Percentiles rank a stretch among this genome's conserved stretches.
phyloP scores from a whole-genome alignment of 2,888 invertebrate genomes.

The Chrysolina haemoptera region DNA sequence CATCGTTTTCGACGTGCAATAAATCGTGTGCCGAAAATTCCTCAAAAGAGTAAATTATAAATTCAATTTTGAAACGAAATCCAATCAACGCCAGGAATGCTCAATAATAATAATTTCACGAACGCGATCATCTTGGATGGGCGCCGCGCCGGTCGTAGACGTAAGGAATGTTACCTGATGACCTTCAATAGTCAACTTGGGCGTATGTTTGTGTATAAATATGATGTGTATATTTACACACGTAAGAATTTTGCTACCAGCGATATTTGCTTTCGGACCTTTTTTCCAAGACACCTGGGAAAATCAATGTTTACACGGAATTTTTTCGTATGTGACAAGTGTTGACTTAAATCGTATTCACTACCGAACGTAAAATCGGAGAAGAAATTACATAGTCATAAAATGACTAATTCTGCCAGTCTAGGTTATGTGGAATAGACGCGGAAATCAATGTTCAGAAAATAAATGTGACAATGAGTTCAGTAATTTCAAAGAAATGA shows the following conservation, averaged over 20 bases:
- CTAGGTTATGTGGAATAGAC: too few species aligned
- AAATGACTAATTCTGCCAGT: too few species aligned
- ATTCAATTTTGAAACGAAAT: slow-evolving; percentile 25
- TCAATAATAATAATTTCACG: slow-evolving; percentile 54
- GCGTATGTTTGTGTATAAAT: slow-evolving; percentile 50
- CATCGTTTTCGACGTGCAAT: background rate
- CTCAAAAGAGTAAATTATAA: slow-evolving; percentile 19
- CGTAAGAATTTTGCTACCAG: slow-evolving; percentile 46
- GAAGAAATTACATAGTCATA: background rate
- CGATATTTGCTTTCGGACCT: slow-evolving; percentile 29
- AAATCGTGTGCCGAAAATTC: slow-evolving; percentile 8
- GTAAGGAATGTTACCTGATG: slow-evolving; percentile 61
- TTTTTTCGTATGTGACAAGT: slow-evolving; percentile 14
- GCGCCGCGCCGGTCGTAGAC: slow-evolving; percentile 61
- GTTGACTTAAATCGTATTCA: slow-evolving; percentile 7
- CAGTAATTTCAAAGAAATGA: too few species aligned
- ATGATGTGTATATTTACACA: slow-evolving; percentile 46
- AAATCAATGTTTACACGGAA: slow-evolving; percentile 26
- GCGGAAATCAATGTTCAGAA: too few species aligned
- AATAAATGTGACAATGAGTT: too few species aligned
- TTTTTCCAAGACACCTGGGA: slow-evolving; percentile 24
- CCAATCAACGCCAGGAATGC: slow-evolving; percentile 9
- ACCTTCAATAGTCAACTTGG: slow-evolving; percentile 58
- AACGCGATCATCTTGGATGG: slow-evolving; percentile 54
- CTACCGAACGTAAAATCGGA: background rate